Base-by-base conservation (phyloP, 2,888 invertebrate genomes). In the Scaptomyza polygonia region DNA sequence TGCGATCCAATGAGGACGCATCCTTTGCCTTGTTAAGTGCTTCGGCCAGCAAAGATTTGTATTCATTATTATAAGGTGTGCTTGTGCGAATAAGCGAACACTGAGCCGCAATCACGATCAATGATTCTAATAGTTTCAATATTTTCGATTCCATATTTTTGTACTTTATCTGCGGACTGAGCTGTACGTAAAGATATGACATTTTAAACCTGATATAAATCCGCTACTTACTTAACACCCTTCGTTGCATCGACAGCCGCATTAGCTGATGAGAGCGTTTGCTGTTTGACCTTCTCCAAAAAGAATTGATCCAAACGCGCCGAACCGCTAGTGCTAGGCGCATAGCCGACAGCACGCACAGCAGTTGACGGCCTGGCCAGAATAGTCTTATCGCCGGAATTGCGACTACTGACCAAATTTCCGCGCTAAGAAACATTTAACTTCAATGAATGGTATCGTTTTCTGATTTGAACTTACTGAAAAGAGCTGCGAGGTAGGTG, bases 331-430 rank as follows among this genome's bases (percentile, higher is more conserved):
- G 72, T 79, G 87, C 94, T 94, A 2, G 98, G 97, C 5, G 97
- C 97, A 91, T 97, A 99, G 1, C 99, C 99, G 27, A 98, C 99
- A 8, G 98, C 99, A 61, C 98, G 94, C 39, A 99, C 97, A 2
- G 99, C 99, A 3, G 99, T 99, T 94, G 99, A 98, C 0, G 99
- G 99, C 59, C 99, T 91, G 25, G 93, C 93, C 48, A 91, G 49
- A 3, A 86, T 77, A 0, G 88, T 79, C 62, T 88, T 89, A 43
- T 91, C 91, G 1, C 84, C 88, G 25, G 79, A 81, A 48, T 86
- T 63, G 7, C 90, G 89, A 66, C 90, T 90, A 65, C 91, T 91
- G 0, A 89, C 79, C 65, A 91, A 76, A 70, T 91, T 91, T 8
- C 91, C 91, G 8, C 91, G 88, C 86, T 91, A 49, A n/a, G 0